These are phyloP conservation scores for Actenoides hombroni DNA, from an alignment of 2,113 vertebrate species.

Conservation along the genomic window DNA sequence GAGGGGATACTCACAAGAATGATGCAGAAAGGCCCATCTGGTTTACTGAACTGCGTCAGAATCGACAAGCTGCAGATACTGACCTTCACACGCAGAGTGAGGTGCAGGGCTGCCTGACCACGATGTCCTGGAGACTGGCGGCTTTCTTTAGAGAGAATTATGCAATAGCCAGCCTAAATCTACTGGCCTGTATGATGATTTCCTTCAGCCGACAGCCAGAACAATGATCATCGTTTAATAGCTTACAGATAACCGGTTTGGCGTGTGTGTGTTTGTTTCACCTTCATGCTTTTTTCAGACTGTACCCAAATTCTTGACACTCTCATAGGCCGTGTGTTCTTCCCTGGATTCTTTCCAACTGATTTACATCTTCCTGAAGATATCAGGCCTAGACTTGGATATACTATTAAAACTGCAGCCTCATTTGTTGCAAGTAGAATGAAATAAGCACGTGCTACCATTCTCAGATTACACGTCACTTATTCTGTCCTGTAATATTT, in stretches of 20 bases:
- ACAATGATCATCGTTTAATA: too few species aligned
- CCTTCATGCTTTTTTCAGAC: neutral
- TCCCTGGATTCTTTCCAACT: neutral
- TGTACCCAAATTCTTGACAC: neutral
- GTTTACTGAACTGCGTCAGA: neutral
- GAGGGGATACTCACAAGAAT: neutral
- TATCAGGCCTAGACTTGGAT: neutral
- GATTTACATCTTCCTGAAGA: neutral
- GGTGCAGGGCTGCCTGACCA: too few species aligned
- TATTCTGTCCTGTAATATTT: neutral
- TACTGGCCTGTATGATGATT: neutral
- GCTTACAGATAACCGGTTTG: too few species aligned
- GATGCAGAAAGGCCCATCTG: rapidly evolving
- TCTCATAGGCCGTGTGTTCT: neutral
- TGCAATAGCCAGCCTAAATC: neutral
- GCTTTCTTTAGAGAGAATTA: neutral
- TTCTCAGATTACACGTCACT: neutral
- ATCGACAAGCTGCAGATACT: neutral
- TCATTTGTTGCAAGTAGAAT: neutral
- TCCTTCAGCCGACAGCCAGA: neutral
- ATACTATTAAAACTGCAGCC: neutral
- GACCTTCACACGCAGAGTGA: too few species aligned
- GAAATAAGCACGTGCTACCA: neutral
- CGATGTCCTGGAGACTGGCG: rapidly evolving
- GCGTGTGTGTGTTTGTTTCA: neutral